A percentile compares a stretch with the other conserved stretches of the same genome.
Conservation (phyloP, 1,140 invertebrate species). For the Chironomus tepperi region DNA sequence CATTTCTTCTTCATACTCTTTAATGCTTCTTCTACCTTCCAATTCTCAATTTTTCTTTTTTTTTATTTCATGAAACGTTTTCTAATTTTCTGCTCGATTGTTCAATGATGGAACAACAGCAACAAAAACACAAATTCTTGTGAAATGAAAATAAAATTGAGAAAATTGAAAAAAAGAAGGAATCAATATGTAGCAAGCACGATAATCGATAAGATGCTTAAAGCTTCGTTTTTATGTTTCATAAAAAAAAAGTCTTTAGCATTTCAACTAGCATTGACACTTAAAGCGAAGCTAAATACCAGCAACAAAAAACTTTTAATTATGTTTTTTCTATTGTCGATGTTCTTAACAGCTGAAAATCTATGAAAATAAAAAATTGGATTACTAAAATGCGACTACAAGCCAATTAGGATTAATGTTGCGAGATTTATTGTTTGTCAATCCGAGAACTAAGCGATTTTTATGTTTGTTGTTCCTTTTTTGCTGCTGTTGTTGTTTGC, state of each 20-base stretch:
- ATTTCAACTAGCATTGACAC: no score
- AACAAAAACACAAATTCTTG: no score
- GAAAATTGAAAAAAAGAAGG: no score
- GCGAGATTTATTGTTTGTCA: conserved; percentile 7
- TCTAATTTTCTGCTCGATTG: conserved; percentile 20
- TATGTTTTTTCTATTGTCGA: no score
- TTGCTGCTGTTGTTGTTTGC: background rate
- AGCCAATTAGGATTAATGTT: conserved; percentile 8
- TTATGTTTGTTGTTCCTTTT: conserved; percentile 2
- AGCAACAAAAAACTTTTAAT: no score
- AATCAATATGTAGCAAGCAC: no score
- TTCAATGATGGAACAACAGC: background rate
- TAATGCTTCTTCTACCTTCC: no score
- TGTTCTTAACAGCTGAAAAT: background rate
- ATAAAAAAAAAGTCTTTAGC: no score
- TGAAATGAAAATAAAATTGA: no score
- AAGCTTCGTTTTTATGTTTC: no score
- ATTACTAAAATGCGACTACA: conserved; percentile 5
- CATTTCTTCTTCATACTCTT: background rate
- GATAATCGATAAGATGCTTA: no score
- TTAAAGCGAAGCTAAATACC: no score
- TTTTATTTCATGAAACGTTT: background rate
- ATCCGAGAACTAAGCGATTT: background rate
- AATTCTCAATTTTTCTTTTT: background rate
- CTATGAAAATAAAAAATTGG: conserved; percentile 1